A percentile compares a stretch with the other conserved stretches of the same genome.
These are phyloP conservation scores for Willisornis vidua DNA, from an alignment of 2,113 vertebrate genomes.

Conservation along the genomic window DNA sequence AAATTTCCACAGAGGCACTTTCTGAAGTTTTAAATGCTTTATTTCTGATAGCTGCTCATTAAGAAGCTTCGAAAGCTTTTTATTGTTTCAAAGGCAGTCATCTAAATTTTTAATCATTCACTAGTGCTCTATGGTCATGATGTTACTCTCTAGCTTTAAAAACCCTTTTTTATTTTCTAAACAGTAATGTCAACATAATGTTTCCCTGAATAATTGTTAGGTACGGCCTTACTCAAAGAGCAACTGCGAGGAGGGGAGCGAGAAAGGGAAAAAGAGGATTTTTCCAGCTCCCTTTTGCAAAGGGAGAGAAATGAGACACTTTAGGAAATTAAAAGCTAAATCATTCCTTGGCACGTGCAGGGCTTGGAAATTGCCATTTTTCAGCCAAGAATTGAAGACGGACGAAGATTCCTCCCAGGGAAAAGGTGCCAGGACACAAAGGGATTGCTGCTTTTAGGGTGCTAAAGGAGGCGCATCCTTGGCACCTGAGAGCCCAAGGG, in stretches of 20 bases:
- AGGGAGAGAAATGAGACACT: constrained; percentile 12
- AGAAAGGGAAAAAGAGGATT: not conserved
- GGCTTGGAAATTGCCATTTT: no score
- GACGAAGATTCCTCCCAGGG: no score
- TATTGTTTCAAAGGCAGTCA: constrained; percentile 90
- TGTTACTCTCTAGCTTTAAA: constrained; percentile 73
- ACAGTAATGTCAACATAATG: constrained; percentile 74
- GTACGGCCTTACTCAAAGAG: constrained; percentile 57
- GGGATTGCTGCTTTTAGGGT: no score
- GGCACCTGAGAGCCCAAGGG: no score
- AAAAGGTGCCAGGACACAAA: no score
- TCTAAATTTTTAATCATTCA: constrained; percentile 92
- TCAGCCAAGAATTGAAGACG: no score
- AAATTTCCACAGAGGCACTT: constrained; percentile 83
- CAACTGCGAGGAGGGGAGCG: not conserved
- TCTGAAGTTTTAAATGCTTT: constrained; percentile 84
- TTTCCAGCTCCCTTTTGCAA: constrained; percentile 36
- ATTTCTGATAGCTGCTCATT: constrained; percentile 89
- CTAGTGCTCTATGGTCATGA: constrained; percentile 80
- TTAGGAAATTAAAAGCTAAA: constrained; percentile 9
- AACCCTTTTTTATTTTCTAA: constrained; percentile 73
- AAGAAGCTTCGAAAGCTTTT: constrained; percentile 86
- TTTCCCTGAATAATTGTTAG: constrained; percentile 73
- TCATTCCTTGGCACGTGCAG: no score
- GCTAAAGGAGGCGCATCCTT: no score